A percentile compares a stretch with the other conserved stretches of the same genome.
Conservation (phyloP, 2,113 vertebrate genomes). For the Gambusia affinis region DNA sequence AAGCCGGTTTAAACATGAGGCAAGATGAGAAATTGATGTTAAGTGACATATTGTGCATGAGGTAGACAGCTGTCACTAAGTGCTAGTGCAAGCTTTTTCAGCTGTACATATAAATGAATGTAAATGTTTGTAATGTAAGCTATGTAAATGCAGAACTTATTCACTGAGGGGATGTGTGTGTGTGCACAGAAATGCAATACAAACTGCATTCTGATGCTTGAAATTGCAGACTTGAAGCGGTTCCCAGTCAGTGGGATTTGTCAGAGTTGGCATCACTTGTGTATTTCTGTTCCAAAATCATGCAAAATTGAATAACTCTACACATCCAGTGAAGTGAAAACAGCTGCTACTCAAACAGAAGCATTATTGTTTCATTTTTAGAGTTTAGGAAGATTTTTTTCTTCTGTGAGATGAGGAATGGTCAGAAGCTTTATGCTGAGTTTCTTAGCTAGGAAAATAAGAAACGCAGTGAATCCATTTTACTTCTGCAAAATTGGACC, state of each 20-base stretch:
- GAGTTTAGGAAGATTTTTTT: neutral
- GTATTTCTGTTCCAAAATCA: neutral
- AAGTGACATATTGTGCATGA: conserved; percentile 2
- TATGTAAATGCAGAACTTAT: neutral
- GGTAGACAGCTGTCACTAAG: neutral
- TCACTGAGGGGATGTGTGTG: neutral
- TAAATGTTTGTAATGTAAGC: neutral
- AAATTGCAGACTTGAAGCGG: neutral
- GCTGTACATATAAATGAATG: neutral
- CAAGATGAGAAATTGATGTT: conserved; percentile 6
- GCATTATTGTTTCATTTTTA: neutral
- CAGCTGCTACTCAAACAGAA: neutral
- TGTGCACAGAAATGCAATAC: neutral
- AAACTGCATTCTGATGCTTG: neutral
- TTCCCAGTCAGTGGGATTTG: neutral
- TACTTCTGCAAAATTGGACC: neutral
- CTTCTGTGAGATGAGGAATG: neutral
- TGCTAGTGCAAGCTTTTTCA: neutral
- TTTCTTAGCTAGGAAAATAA: too few species aligned
- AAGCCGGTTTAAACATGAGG: conserved; percentile 7
- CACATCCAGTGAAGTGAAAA: neutral
- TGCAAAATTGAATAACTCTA: neutral
- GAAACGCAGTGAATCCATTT: too few species aligned
- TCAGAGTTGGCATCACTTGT: too few species aligned
- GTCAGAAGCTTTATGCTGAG: neutral